Base-by-base conservation (phyloP, 2,888 invertebrate species). In the Magallana nippona region DNA sequence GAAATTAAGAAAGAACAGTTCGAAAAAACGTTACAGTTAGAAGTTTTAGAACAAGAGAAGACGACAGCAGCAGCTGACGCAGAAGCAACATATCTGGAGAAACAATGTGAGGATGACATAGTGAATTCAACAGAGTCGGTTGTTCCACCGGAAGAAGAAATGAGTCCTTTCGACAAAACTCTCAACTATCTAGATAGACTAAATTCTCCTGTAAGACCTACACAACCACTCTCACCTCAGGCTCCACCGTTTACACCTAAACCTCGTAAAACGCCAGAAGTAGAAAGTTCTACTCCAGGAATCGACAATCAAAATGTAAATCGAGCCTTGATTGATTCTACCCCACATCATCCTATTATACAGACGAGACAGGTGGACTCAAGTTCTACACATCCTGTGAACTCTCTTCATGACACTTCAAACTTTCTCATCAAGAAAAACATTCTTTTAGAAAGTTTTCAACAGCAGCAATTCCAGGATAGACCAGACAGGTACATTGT, bases 401-500 rank as follows among this genome's bases (percentile, higher is more conserved):
- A 32, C 19, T 10, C 17, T 32, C 13, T 55, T 32, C 55, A 44
- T 10, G 78, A 78, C 17, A 15, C 79, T 8, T 79, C 79, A 55
- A 79, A 13, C 55, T 79, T 79, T 79, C 55, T 79, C 55, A 44
- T 79, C 55, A 79, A 55, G 79, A 79, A 79, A 55, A 79, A 79
- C 22, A n/a, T 83, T 11, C 55, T 83, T n/a, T 79, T 83, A 55
- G 79, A 83, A 83, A 83, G 55, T 55, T 83, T 82, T 27, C 79
- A 83, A 62, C 57, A 83, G 55, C 83, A 83, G 17, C 27, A 79
- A 15, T 78, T 44, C 44, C 44, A 44, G 44, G 44, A 44, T 44
- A 44, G 44, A 44, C 44, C 44, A 44, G 44, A 44, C 44, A 44
- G 44, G 44, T 44, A 44, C 3, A 44, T 44, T 44, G 44, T 44